phyloP scores from a whole-genome alignment of 2,888 invertebrate genomes.

The Tipula lateralis region DNA sequence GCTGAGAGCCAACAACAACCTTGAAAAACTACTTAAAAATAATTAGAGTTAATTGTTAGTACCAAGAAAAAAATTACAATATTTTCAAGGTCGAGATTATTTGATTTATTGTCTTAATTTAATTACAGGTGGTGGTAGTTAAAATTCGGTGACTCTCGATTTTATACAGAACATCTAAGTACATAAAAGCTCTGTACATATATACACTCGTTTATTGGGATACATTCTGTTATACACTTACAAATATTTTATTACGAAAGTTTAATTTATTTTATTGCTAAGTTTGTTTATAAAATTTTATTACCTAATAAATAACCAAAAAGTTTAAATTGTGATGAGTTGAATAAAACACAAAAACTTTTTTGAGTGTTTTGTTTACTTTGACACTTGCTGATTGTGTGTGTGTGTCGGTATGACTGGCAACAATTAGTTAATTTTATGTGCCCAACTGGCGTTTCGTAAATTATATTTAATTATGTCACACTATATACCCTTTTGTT shows the following conservation, averaged over 20 bases:
- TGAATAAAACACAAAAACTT: neutral
- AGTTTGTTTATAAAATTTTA: neutral
- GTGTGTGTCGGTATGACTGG: neutral
- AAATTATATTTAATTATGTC: neutral
- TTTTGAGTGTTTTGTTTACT: neutral
- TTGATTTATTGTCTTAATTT: neutral
- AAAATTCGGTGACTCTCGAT: neutral
- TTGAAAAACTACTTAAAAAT: neutral
- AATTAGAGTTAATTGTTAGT: neutral
- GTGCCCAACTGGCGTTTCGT: neutral
- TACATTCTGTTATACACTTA: too few species aligned
- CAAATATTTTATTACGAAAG: neutral
- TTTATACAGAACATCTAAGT: neutral
- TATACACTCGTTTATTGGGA: too few species aligned
- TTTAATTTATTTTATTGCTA: neutral
- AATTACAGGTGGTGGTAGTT: neutral
- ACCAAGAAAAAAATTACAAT: neutral
- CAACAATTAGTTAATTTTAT: neutral
- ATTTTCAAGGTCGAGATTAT: neutral
- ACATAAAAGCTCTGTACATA: neutral
- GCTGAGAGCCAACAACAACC: neutral
- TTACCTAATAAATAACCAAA: neutral
- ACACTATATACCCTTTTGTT: neutral
- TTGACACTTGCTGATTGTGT: neutral
- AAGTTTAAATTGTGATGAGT: slow-evolving; percentile 24